Percentiles rank a stretch among this genome's conserved stretches.
Conservation (phyloP, 2,113 vertebrate genomes). For the Leucoraja erinaceus region DNA sequence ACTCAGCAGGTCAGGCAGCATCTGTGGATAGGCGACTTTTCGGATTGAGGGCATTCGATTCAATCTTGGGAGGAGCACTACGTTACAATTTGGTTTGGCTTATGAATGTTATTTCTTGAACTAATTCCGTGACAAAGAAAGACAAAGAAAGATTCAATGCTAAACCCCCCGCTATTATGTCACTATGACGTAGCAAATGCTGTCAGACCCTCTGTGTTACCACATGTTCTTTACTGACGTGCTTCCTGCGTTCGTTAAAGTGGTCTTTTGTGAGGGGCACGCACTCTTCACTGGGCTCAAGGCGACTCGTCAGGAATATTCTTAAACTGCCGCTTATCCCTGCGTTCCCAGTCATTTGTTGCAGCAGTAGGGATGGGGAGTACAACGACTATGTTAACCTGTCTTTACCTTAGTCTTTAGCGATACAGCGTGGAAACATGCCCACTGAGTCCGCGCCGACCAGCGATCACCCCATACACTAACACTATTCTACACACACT, state of each 20-base stretch:
- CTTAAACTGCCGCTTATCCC: neutral
- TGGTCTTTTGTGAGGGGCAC: neutral
- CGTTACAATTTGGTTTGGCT: no score
- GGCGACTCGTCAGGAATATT: neutral
- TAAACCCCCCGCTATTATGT: no score
- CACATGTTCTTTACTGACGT: neutral
- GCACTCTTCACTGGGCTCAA: neutral
- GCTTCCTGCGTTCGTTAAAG: neutral
- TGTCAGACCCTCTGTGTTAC: neutral
- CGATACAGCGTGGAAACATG: no score
- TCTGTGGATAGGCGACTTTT: no score
- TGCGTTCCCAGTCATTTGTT: neutral
- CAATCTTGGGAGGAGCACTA: no score
- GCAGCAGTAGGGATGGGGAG: neutral
- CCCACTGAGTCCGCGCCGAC: no score
- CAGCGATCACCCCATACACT: no score
- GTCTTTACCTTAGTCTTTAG: neutral
- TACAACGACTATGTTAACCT: neutral
- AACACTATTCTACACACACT: no score
- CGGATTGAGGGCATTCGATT: no score
- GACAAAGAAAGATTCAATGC: neutral
- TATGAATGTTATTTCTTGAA: constrained; percentile 12
- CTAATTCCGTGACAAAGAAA: neutral
- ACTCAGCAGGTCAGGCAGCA: no score
- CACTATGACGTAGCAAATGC: neutral